These are phyloP conservation scores for Graptemys geographica DNA, from an alignment of 2,797 vertebrate species.

Conservation along the genomic window DNA sequence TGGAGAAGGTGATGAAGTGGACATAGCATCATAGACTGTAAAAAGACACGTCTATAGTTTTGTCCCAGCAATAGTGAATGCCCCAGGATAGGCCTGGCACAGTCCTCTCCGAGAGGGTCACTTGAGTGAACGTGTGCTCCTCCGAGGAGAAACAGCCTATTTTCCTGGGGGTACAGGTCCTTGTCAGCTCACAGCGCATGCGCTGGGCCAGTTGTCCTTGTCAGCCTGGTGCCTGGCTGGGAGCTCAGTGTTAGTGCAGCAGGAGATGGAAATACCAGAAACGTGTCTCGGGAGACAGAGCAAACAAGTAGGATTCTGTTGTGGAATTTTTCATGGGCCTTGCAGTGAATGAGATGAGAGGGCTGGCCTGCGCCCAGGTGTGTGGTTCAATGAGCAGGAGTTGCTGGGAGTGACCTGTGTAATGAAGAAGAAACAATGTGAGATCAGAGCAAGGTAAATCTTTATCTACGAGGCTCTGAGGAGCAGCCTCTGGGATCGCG, in stretches of 20 bases:
- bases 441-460: not conserved
- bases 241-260: accelerated
- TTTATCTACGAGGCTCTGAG: not conserved
- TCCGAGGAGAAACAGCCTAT: accelerated
- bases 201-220: not conserved
- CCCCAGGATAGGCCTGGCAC: not conserved
- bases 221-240: accelerated
- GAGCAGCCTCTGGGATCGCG: not conserved
- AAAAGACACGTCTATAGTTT: not conserved
- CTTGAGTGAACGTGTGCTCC: not conserved
- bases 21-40: not conserved
- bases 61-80: not conserved
- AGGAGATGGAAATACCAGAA: not conserved
- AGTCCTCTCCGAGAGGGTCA: not conserved
- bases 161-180: not conserved
- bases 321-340: not conserved
- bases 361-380: not conserved
- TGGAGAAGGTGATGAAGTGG: no score
- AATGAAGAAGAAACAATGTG: not conserved
- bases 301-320: not conserved
- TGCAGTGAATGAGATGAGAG: not conserved
- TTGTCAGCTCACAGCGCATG: accelerated
- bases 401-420: not conserved
- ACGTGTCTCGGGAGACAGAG: not conserved
- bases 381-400: not conserved